Conservation (phyloP, 2,888 invertebrate species). For the Tenthredo distinguenda region DNA sequence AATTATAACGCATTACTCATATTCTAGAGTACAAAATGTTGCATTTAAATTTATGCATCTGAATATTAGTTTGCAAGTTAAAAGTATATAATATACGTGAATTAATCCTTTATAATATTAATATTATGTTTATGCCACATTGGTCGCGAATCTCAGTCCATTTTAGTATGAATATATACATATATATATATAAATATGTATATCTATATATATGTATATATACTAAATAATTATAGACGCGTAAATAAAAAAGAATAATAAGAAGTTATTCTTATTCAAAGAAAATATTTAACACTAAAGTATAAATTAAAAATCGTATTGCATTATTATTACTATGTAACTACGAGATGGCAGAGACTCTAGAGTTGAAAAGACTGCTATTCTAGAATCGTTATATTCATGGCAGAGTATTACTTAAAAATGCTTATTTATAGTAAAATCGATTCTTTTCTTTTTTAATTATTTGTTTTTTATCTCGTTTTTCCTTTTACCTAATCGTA, state of each 20-base stretch:
- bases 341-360: constrained; percentile 43
- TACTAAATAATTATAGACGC: background rate
- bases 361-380: constrained; percentile 48
- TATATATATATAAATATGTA: too few relatives aligned
- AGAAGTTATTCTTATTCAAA: background rate
- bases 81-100: background rate
- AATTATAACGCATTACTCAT: background rate
- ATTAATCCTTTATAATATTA: background rate
- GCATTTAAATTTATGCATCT: constrained; percentile 15
- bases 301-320: background rate
- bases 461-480: background rate
- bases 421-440: constrained; percentile 10
- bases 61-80: background rate
- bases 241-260: background rate
- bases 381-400: constrained; percentile 19
- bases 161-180: background rate
- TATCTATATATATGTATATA: too few relatives aligned
- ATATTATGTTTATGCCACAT: constrained; percentile 18
- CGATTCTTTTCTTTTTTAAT: background rate
- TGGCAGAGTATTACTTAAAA: constrained; percentile 44
- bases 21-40: constrained; percentile 29
- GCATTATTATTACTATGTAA: constrained; percentile 1
- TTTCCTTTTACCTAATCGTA: background rate
- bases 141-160: constrained; percentile 1
- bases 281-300: background rate